Evolutionary conservation across 2,113 vertebrate genomes (phyloP).

Genomic region (Pterocles gutturalis): DNA sequence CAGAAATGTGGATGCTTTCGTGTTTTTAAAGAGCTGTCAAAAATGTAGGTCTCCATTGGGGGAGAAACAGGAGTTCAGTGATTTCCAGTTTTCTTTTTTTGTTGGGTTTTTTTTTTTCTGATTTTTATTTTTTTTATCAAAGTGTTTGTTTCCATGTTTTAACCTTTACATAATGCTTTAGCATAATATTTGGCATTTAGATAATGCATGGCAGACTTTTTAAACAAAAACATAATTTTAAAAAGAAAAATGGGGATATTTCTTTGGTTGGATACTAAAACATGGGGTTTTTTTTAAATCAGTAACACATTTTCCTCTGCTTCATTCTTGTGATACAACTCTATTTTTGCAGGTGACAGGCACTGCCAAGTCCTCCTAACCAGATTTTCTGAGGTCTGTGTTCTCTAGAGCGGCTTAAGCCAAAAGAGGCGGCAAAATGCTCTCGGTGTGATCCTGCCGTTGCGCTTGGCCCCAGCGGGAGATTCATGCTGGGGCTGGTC

Average conservation of each 20-base stretch:
- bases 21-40: not conserved
- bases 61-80: not conserved
- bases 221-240: not conserved
- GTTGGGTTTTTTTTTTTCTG: not conserved
- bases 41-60: not conserved
- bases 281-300: accelerated
- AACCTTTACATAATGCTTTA: not conserved
- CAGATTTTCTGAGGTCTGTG: not conserved
- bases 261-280: not conserved
- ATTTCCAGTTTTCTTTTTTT: not conserved
- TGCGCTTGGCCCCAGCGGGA: not conserved
- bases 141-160: not conserved
- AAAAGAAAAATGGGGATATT: not conserved
- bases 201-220: not conserved
- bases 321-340: not conserved
- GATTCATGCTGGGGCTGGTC: accelerated
- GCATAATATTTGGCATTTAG: not conserved
- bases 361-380: not conserved
- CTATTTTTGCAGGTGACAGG: not conserved
- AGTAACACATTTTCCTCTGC: not conserved
- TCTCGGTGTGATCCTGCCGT: not conserved
- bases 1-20: not conserved
- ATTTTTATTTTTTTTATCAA: not conserved
- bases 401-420: not conserved
- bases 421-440: not conserved